A percentile compares a stretch with the other conserved stretches of the same genome.
Evolutionary conservation across 2,888 invertebrate genomes (phyloP).

Genomic region (Eupsilia transversa): DNA sequence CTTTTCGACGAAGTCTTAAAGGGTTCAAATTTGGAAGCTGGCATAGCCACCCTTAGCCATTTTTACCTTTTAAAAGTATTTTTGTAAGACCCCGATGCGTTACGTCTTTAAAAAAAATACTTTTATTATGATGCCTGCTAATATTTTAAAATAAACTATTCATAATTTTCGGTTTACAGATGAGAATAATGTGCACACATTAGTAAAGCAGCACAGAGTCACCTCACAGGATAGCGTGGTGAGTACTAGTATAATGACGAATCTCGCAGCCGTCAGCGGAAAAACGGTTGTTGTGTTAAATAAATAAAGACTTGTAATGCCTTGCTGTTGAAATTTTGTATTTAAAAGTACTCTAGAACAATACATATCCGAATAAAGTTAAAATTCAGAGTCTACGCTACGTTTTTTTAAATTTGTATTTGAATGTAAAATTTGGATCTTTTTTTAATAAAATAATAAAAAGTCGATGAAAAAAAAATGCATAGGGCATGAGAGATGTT

Average conservation of each 20-base stretch:
- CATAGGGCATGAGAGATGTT: too few species aligned
- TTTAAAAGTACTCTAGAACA: too few species aligned
- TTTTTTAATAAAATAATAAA: too few species aligned
- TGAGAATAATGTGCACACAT: constrained; percentile 76
- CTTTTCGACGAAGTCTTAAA: background rate
- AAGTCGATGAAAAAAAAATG: too few species aligned
- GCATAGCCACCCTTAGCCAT: background rate
- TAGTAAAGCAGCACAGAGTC: constrained; percentile 86
- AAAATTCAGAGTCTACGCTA: too few species aligned
- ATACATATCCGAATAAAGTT: too few species aligned
- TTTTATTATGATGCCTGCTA: too few species aligned
- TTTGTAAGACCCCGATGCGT: too few species aligned
- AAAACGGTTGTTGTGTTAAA: background rate
- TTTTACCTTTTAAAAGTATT: background rate
- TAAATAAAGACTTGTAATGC: background rate
- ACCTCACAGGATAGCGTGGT: constrained; percentile 87
- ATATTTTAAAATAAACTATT: too few species aligned
- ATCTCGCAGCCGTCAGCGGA: background rate
- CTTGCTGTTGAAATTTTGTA: background rate
- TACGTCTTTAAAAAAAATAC: too few species aligned
- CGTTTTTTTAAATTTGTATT: too few species aligned
- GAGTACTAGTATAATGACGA: constrained; percentile 53
- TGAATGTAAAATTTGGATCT: too few species aligned
- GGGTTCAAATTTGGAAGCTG: background rate
- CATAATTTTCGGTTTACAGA: constrained; percentile 21